Base-by-base conservation (phyloP, 2,113 vertebrate species). In the Chaetorhynchus papuensis region DNA sequence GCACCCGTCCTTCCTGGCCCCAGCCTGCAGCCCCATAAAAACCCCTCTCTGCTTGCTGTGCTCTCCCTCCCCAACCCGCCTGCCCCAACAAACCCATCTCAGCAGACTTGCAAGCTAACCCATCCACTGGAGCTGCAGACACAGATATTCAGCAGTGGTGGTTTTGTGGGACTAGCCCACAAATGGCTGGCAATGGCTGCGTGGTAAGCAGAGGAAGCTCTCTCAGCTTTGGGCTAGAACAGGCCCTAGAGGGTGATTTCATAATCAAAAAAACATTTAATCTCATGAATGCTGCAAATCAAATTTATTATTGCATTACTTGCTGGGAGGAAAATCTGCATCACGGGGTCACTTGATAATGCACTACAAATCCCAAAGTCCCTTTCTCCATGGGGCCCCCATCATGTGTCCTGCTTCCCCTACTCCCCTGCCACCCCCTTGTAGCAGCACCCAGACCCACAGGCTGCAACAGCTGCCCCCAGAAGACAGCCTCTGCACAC, bases 241-340 rank as follows among this genome's bases (percentile, higher is more conserved):
- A 96, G 97, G 64, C 98, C 97, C 97, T 94, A 60, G 97, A 98
- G 98, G 84, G 93, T 95, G 97, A 98, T 98, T 98, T 96, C 94
- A 97, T 97, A 87, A 81, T 95, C 72, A 97, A 96, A 94, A 96
- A 98, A 98, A 93, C 96, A 97, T 96, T 98, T 98, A 97, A 98
- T 98, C 97, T 96, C 94, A 92, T 91, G 97, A 96, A 95, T 26
- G 61, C 96, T 96, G 52, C 96, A 98, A 97, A 98, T 97, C 93
- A 96, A 94, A 97, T 98, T 97, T 97, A 97, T 97, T 96, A 97
- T 97, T 98, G 97, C 96, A 97, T 98, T 97, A 97, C 83, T 96
- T 88, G 86, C 86, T n/a, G 30, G 75, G 80, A 94, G 90, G 93
- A 94, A 95, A 97, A 94, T 96, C 96, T 97, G 94, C 94, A 95